A percentile compares a stretch with the other conserved stretches of the same genome.
Conservation (phyloP, 37 sponge, comb jelly and placozoan species). For the Haliclona indistincta region DNA sequence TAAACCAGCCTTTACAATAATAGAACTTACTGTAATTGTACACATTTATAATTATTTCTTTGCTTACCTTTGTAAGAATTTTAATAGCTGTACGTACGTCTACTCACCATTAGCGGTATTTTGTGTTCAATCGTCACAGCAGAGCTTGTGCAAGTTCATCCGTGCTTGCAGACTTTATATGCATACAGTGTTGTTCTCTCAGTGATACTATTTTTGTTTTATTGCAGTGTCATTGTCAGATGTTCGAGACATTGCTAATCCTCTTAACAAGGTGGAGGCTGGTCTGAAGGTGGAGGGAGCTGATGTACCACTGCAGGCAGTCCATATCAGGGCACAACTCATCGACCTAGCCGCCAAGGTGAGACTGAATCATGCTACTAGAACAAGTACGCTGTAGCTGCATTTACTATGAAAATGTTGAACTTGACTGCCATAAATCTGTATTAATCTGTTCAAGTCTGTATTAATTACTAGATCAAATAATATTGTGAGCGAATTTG, state of each 20-base stretch:
- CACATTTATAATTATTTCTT: no score
- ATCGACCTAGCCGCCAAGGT: constrained; percentile 86
- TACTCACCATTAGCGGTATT: no score
- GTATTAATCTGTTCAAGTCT: no score
- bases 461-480: no score
- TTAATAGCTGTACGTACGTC: no score
- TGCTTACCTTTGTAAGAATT: background rate
- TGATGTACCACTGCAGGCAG: constrained; percentile 81
- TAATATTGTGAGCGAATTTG: no score
- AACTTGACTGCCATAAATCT: no score
- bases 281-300: constrained; percentile 84
- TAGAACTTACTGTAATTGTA: no score
- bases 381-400: no score
- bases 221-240: constrained; percentile 60
- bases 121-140: background rate
- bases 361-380: background rate
- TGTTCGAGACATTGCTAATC: constrained; percentile 76
- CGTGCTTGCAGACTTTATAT: background rate
- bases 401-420: no score
- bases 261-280: constrained; percentile 85
- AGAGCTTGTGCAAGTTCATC: background rate
- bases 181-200: background rate
- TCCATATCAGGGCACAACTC: constrained; percentile 83
- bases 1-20: background rate
- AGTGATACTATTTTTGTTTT: background rate